phyloP scores from a whole-genome alignment of 2,797 vertebrate species.

The Orientallactaga sibirica region DNA sequence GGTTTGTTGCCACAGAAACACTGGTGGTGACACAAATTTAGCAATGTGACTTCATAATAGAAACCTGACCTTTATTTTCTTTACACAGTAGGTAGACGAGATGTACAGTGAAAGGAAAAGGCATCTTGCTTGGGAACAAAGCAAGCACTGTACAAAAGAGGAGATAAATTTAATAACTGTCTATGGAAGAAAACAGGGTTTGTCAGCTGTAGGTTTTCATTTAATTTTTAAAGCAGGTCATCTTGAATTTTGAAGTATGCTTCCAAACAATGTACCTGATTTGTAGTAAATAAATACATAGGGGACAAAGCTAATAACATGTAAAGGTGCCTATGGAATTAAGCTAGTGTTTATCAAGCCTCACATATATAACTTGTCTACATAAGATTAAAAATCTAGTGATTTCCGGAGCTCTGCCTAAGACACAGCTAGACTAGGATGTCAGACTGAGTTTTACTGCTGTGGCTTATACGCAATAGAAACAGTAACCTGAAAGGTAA shows the following conservation, averaged over 20 bases:
- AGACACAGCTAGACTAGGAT: neutral
- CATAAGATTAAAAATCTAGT: neutral
- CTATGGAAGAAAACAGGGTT: neutral
- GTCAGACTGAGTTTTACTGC: neutral
- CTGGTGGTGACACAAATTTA: constrained; percentile 30
- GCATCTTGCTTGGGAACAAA: constrained; percentile 50
- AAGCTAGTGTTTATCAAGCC: neutral
- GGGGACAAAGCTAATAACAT: neutral
- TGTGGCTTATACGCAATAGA: neutral
- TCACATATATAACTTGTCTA: constrained; percentile 55
- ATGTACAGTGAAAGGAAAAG: neutral
- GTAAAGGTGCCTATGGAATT: neutral
- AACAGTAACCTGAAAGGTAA: constrained; percentile 9
- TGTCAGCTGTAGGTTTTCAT: constrained; percentile 26
- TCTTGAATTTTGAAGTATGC: constrained; percentile 42
- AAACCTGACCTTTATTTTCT: constrained; percentile 50
- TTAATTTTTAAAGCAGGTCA: constrained; percentile 19
- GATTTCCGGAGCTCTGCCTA: neutral
- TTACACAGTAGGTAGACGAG: constrained; percentile 40
- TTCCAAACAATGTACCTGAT: neutral
- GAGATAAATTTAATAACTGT: constrained; percentile 51
- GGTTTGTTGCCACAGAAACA: constrained; percentile 67
- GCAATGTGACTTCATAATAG: constrained; percentile 42
- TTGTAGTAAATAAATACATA: neutral
- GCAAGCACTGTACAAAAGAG: constrained; percentile 36